These are phyloP conservation scores for Netelia fuscicornis DNA, from an alignment of 2,888 invertebrate species.

Conservation along the genomic window DNA sequence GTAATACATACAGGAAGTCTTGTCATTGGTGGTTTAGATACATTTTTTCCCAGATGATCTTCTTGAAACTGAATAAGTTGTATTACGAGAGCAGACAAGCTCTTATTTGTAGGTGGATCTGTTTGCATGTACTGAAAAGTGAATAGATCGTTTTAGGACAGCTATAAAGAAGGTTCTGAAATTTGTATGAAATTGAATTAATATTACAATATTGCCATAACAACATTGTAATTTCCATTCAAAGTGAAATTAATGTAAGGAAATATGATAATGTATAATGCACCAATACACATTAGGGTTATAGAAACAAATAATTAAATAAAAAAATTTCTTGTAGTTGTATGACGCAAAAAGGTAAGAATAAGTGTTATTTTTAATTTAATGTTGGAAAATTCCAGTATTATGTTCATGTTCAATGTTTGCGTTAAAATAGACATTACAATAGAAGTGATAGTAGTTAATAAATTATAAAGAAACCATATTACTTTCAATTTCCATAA, in stretches of 20 bases:
- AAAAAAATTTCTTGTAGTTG: too few relatives aligned
- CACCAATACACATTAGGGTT: too few relatives aligned
- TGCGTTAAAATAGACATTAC: background rate
- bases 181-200: background rate
- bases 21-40: conserved; percentile 94
- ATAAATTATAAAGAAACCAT: too few relatives aligned
- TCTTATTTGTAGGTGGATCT: conserved; percentile 98
- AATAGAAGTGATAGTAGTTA: background rate
- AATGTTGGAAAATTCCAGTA: too few relatives aligned
- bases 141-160: too few relatives aligned
- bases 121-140: conserved; percentile 93
- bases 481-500: background rate
- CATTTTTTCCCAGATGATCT: conserved; percentile 97
- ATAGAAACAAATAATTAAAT: too few relatives aligned
- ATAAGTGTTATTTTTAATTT: too few relatives aligned
- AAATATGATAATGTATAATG: too few relatives aligned
- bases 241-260: too few relatives aligned
- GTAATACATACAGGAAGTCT: conserved; percentile 91
- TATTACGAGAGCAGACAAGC: conserved; percentile 92
- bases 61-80: conserved; percentile 98
- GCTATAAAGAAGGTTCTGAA: conserved; percentile 48
- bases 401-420: too few relatives aligned
- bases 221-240: background rate
- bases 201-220: background rate
- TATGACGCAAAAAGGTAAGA: too few relatives aligned